phyloP scores from a whole-genome alignment of 2,888 invertebrate genomes.

The Dermolepida albohirtum region DNA sequence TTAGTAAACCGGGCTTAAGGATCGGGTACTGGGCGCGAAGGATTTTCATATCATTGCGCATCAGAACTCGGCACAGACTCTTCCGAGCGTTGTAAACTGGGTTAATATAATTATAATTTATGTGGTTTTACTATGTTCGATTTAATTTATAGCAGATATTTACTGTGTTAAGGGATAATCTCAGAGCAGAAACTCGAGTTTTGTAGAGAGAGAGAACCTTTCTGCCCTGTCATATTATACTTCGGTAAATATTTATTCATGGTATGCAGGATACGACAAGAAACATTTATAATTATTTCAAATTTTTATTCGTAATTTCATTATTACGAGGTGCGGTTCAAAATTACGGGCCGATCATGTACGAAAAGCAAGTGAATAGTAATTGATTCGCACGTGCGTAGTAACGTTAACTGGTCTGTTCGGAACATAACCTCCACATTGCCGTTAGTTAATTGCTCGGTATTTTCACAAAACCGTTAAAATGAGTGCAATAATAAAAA shows the following conservation, averaged over 20 bases:
- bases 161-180: conserved; percentile 35
- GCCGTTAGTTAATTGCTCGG: too few species aligned
- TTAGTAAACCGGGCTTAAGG: conserved; percentile 26
- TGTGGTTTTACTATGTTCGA: conserved; percentile 37
- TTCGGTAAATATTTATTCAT: neutral
- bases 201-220: neutral
- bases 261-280: neutral
- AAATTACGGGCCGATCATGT: too few species aligned
- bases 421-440: too few species aligned
- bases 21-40: conserved; percentile 15
- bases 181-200: conserved; percentile 5
- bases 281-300: neutral
- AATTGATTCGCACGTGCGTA: too few species aligned
- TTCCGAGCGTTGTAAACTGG: conserved; percentile 26
- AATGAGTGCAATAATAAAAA: too few species aligned
- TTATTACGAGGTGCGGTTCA: too few species aligned
- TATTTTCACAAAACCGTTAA: too few species aligned
- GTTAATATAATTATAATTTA: conserved; percentile 41
- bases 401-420: too few species aligned
- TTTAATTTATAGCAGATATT: conserved; percentile 33
- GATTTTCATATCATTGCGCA: conserved; percentile 39
- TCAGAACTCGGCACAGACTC: conserved; percentile 14
- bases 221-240: conserved; percentile 1
- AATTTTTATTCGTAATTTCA: too few species aligned
- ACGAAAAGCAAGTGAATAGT: too few species aligned